Evolutionary conservation across 2,113 vertebrate species (phyloP), one percentile per base, ranked within the genome.

Genomic region (Fulica atra): DNA sequence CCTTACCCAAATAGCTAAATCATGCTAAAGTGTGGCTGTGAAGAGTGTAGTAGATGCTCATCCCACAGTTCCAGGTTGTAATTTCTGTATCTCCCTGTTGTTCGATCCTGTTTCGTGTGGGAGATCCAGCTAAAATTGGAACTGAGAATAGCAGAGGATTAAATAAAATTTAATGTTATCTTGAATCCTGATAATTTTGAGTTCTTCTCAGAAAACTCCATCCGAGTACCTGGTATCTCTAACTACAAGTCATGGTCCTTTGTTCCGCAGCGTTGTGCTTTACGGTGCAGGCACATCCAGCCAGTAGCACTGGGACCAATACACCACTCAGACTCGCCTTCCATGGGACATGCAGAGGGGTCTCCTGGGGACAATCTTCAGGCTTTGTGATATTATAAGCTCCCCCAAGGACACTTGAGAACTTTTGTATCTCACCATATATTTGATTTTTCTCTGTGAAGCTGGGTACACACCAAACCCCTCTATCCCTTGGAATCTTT

Each of bases 1-100:
- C 10, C 6, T 64, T 35, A 44, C 70, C 66, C 44, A 61, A 40
- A 54, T 0, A 83, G 10, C 18, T 16, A 83, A 35, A 36, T 11
- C 1, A 1, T 0, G 1, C 10, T 46, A 1, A 35, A 56, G 31
- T 4, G 44, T 2, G 4, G 28, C 3, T 57, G 42, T 40, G 21
- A 74, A 71, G 26, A 18, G 17, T 9, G 44, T 17, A 11, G 46
- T 21, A 64, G 66, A 20, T 59, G 42, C 20, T 61, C 33, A 2
- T 56, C 13, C 26, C 1, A 3, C 44, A 24, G 38, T 12, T 38
- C 31, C 23, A 19, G 31, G 13, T 13, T 74, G 24, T 21, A 9
- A 56, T 81, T 88, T 53, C 48, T 82, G 20, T 72, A 36, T 81
- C 21, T 57, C 35, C 29, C 35, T 20, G 15, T 65, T 60, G 24